Conservation (phyloP, 2,888 invertebrate species). For the Sepiola atlantica region DNA sequence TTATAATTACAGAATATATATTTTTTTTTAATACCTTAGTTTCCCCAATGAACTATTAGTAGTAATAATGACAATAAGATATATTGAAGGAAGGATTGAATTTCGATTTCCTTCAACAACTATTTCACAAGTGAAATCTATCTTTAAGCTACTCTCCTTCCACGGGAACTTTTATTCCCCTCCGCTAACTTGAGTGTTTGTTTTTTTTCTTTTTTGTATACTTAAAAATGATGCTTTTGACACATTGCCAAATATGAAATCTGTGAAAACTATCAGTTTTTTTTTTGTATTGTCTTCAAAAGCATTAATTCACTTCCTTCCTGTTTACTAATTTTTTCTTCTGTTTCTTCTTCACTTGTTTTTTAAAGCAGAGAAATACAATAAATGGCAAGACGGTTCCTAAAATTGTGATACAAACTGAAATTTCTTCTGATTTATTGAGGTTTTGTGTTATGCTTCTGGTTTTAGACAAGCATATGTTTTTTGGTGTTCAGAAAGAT, state of each 20-base stretch:
- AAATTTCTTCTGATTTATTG: neutral
- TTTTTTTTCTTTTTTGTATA: neutral
- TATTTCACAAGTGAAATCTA: neutral
- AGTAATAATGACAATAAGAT: too few species aligned
- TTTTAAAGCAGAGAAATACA: neutral
- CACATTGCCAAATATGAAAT: slow-evolving; percentile 32
- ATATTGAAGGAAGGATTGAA: too few species aligned
- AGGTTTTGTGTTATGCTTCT: neutral
- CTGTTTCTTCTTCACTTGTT: neutral
- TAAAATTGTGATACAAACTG: neutral
- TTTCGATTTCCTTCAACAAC: neutral
- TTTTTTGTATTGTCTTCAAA: slow-evolving; percentile 2
- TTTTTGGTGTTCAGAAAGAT: too few species aligned
- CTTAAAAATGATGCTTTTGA: neutral
- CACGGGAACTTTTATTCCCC: neutral
- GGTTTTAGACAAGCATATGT: neutral
- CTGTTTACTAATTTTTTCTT: slow-evolving; percentile 4
- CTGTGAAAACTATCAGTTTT: neutral
- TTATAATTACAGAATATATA: too few species aligned
- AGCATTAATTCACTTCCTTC: slow-evolving; percentile 32
- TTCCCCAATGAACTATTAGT: too few species aligned
- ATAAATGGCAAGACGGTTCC: neutral
- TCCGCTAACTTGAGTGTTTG: neutral
- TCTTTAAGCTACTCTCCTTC: neutral
- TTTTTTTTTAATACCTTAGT: too few species aligned